Evolutionary conservation across 30 jellyfish, hydroid and myxozoan genomes (phyloP).

Genomic region (Chironex yamaguchii): DNA sequence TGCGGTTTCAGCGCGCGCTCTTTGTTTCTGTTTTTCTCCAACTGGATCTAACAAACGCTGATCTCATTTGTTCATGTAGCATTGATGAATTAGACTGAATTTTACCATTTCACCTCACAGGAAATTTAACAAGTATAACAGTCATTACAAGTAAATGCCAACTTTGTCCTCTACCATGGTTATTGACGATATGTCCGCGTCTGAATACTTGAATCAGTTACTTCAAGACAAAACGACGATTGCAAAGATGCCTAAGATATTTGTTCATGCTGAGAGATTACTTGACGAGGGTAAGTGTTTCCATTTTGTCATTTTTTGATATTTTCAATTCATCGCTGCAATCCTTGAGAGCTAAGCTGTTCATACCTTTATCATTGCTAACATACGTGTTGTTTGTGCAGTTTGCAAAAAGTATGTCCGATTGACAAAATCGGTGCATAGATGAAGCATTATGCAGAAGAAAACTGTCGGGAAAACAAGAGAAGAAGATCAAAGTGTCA

Average conservation of each 20-base stretch:
- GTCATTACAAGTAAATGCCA: background rate
- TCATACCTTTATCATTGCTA: too few species aligned
- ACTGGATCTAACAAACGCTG: background rate
- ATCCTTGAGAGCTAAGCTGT: too few species aligned
- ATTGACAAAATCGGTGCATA: too few species aligned
- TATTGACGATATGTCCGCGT: conserved; percentile 94
- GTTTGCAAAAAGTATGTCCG: too few species aligned
- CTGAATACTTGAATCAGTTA: conserved; percentile 95
- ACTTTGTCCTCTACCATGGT: conserved; percentile 76
- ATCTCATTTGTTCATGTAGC: background rate
- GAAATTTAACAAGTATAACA: background rate
- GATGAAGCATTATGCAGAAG: too few species aligned
- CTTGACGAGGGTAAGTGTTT: conserved; percentile 91
- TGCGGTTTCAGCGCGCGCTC: background rate
- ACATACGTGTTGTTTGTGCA: too few species aligned
- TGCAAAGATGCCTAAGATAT: conserved; percentile 97
- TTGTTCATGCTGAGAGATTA: conserved; percentile 95
- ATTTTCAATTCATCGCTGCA: too few species aligned
- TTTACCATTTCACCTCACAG: background rate
- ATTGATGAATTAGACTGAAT: background rate
- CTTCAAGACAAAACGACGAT: conserved; percentile 94
- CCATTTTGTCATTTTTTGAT: too few species aligned
- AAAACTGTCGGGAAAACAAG: too few species aligned
- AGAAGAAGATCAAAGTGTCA: too few species aligned
- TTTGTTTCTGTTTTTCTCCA: background rate